phyloP scores from a whole-genome alignment of 2,888 invertebrate genomes.

The Zaprionus bogoriensis region DNA sequence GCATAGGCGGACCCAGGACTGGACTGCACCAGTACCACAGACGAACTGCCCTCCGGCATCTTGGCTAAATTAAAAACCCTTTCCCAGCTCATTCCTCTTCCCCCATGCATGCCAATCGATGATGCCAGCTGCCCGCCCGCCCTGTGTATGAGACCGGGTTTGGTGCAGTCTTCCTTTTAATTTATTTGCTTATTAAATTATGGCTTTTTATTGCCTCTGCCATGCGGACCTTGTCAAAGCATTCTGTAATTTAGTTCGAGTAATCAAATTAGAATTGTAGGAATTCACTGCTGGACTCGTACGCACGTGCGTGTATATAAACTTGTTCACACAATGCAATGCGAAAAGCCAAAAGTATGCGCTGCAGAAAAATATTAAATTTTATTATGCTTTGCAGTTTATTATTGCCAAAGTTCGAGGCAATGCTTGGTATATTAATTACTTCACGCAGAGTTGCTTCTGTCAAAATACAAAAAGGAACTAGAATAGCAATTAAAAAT shows the following conservation, averaged over 20 bases:
- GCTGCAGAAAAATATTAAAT: not conserved
- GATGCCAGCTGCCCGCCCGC: constrained; percentile 16
- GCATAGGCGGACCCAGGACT: constrained; percentile 24
- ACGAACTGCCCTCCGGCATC: constrained; percentile 33
- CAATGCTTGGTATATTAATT: too few relatives aligned
- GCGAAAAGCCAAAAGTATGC: not conserved
- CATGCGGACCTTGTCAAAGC: constrained; percentile 17
- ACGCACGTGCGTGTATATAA: not conserved
- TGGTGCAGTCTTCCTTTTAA: constrained; percentile 32
- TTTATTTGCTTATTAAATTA: constrained; percentile 69
- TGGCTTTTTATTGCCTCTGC: constrained; percentile 46
- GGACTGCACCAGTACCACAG: constrained; percentile 4
- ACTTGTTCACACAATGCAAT: not conserved
- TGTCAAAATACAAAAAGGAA: too few relatives aligned
- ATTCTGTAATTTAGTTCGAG: constrained; percentile 36
- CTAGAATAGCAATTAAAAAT: too few relatives aligned
- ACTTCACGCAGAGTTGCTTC: too few relatives aligned
- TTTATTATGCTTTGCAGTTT: not conserved
- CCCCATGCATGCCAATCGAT: constrained; percentile 44
- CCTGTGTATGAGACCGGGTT: constrained; percentile 2
- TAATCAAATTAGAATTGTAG: constrained; percentile 51
- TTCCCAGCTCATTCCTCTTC: not conserved
- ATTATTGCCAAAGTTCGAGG: not conserved
- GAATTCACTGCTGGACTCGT: constrained; percentile 3
- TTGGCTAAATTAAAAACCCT: constrained; percentile 51